A percentile compares a stretch with the other conserved stretches of the same genome.
These are phyloP conservation scores for Mastomys natalensis DNA, from an alignment of 2,113 vertebrate genomes.

Conservation along the genomic window DNA sequence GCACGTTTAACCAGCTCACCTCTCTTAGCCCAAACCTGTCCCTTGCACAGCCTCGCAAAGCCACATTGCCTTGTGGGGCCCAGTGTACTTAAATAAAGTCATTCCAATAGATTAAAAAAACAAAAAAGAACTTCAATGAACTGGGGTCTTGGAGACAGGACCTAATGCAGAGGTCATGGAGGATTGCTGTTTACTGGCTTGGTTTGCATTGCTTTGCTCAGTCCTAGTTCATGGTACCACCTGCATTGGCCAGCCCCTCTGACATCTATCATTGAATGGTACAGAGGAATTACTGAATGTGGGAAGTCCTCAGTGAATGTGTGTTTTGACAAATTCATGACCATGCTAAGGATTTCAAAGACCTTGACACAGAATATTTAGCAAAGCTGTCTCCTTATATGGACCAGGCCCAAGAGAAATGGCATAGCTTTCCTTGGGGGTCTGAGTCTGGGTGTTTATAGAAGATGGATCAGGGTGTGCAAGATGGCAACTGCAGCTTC, in stretches of 20 bases:
- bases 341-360: background rate
- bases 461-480: background rate
- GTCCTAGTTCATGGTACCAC: background rate
- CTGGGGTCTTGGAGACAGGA: background rate
- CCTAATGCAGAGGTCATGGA: background rate
- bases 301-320: background rate
- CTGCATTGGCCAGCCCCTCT: background rate
- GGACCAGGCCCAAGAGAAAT: background rate
- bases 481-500: background rate
- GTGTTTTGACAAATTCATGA: background rate
- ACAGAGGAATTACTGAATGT: background rate
- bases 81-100: conserved; percentile 88
- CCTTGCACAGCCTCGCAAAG: conserved; percentile 84
- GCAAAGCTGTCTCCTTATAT: background rate
- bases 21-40: conserved; percentile 65
- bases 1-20: conserved; percentile 61
- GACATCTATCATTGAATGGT: background rate
- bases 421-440: background rate
- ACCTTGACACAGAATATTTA: background rate
- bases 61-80: conserved; percentile 86
- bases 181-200: background rate
- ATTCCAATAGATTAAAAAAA: conserved; percentile 78
- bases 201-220: background rate
- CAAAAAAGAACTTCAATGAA: background rate
- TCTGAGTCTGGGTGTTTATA: background rate